These are phyloP conservation scores for Hirudinaria manillensis DNA, from an alignment of 2,888 invertebrate species.

Conservation along the genomic window DNA sequence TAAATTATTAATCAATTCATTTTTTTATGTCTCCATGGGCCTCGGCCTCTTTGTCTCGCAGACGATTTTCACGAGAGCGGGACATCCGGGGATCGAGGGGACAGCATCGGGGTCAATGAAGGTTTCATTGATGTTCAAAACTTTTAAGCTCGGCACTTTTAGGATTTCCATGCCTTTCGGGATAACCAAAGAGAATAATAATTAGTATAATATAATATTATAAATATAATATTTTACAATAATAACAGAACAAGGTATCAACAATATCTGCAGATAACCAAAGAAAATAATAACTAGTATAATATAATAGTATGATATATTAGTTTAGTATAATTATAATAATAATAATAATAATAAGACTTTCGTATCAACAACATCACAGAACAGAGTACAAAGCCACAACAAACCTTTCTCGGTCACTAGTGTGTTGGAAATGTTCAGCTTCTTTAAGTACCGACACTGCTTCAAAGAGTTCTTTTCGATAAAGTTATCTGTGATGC, in stretches of 20 bases:
- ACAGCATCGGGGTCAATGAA: slow-evolving; percentile 39
- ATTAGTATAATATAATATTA: too few species aligned
- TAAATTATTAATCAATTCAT: too few species aligned
- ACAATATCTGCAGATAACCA: too few species aligned
- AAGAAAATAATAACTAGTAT: too few species aligned
- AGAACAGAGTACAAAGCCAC: too few species aligned
- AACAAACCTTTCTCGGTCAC: slow-evolving; percentile 46
- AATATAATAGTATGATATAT: too few species aligned
- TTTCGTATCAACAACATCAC: too few species aligned
- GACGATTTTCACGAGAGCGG: slow-evolving; percentile 15
- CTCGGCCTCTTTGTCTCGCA: neutral
- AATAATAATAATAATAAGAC: too few species aligned
- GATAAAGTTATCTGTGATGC: slow-evolving; percentile 46
- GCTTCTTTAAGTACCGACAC: slow-evolving; percentile 44
- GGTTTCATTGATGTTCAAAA: slow-evolving; percentile 48
- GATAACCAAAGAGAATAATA: neutral
- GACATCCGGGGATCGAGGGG: slow-evolving; percentile 23
- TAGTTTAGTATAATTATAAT: too few species aligned
- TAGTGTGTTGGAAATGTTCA: slow-evolving; percentile 47
- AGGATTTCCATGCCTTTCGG: slow-evolving; percentile 43
- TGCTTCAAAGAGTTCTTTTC: slow-evolving; percentile 42
- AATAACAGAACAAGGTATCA: too few species aligned
- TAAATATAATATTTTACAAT: too few species aligned
- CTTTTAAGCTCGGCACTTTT: slow-evolving; percentile 42
- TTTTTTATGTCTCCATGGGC: too few species aligned